Evolutionary conservation across 2,888 invertebrate genomes (phyloP), one percentile per base, ranked within the genome.

Genomic region (Cancer borealis): DNA sequence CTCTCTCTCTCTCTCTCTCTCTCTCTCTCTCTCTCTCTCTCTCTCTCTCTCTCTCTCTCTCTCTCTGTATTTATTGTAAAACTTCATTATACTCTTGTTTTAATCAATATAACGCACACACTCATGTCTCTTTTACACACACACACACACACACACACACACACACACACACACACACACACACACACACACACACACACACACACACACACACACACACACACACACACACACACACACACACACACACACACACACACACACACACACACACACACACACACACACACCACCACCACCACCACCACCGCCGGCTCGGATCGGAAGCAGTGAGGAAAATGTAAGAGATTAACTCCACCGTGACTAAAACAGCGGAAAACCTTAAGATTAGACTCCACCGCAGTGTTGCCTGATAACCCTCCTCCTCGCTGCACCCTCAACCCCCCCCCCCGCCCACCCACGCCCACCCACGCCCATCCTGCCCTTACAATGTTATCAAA

Each of bases 301-400:
- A 39, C 39, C 39, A 2, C 39, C 39, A 2, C 54, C 54, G 30
- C 79, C 26, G 79, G 30, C 79, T 30, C 30, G 30, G 30, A 79
- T 30, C 79, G 79, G 26, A 79, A 30, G 30, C 21, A 30, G 30
- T 14, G 79, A 79, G 79, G 79, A 79, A 79, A 79, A 30, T 79
- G 79, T 79, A 30, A 26, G 79, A 79, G 79, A 79, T 79, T 79
- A 79, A 79, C 12, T 79, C 79, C 79, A 79, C 79, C 30, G 79
- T 79, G 79, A 79, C 79, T 30, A 79, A 79, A 79, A 79, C 79
- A 30, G 79, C 79, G 79, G 79, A 79, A 79, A 79, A 79, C 79
- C 79, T 26, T 79, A 30, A 79, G 79, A 79, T 79, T 79, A 79
- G 79, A 8, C 30, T 79, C 79, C 30, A 17, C 12, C 30, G 10